Base-by-base conservation (phyloP, 2,113 vertebrate genomes). In the Callipepla squamata region DNA sequence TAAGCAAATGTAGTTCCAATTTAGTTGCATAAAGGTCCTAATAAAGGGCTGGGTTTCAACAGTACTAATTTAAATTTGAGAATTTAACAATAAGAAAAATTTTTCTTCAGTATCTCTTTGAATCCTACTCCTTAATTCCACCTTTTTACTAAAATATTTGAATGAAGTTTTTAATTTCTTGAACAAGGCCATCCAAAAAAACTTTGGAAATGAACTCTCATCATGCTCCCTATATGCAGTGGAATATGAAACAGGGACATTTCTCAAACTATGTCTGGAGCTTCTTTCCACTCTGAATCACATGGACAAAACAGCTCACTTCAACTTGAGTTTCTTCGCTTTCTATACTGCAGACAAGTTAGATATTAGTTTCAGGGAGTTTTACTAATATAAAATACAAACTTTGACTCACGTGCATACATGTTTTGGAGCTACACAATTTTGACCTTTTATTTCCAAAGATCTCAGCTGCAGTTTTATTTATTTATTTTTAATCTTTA, bases 291-390 rank as follows among this genome's bases (percentile, higher is more conserved):
- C 22, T 50, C 3, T 1, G 42, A 67, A 36, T 75, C 7, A 7
- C 13, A 28, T 2, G 8, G 59, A 48, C 6, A 6, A 68, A 51
- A 57, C 11, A 25, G 6, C 44, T 75, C 58, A 3, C 30, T 78
- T 34, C 40, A 9, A 8, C 13, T 30, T 20, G 7, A 53, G 11
- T 44, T 16, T 72, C 25, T 73, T 79, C 9, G 6, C n/a, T 70
- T 45, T 84, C 14, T 0, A 3, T 17, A 20, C 15, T 9, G 4
- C 2, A 38, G 13, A 40, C 1, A 6, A 3, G 17, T 23, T n/a
- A 42, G 23, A 80, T 10, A 11, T 11, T 5, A 22, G 2, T 81
- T 89, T 36, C 21, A 53, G 11, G 10, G 7, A 17, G 13, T 53
- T 73, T 84, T 34, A 4, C 10, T 32, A 20, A 4, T 61, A 4